phyloP scores from a whole-genome alignment of 2,888 invertebrate genomes.

The Sisyra nigra region DNA sequence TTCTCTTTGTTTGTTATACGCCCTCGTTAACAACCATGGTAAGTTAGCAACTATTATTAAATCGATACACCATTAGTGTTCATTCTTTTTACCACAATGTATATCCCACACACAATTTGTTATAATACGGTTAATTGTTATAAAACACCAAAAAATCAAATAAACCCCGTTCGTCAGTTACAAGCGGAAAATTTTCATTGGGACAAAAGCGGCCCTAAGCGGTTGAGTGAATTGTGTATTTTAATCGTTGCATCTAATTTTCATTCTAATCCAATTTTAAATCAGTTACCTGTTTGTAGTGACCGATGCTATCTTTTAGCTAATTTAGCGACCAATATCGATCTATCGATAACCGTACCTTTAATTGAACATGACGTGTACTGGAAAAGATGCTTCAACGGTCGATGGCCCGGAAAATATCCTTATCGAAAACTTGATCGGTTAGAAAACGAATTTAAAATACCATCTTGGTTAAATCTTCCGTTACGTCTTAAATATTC shows the following conservation, averaged over 20 bases:
- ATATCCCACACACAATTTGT: slow-evolving; percentile 17
- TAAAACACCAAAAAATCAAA: slow-evolving; percentile 9
- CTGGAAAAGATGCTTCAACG: slow-evolving; percentile 21
- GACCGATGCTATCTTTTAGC: slow-evolving; percentile 20
- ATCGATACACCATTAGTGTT: background rate
- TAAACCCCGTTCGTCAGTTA: slow-evolving; percentile 10
- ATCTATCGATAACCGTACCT: slow-evolving; percentile 18
- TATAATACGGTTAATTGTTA: slow-evolving; percentile 18
- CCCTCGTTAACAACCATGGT: slow-evolving; percentile 91
- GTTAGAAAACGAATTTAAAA: background rate
- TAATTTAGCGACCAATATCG: slow-evolving; percentile 19
- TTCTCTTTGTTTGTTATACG: slow-evolving; percentile 80
- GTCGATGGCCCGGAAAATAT: slow-evolving; percentile 19
- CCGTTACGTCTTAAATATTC: background rate
- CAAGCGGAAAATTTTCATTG: slow-evolving; percentile 16
- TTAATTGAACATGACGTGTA: slow-evolving; percentile 21
- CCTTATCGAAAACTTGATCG: slow-evolving; percentile 9
- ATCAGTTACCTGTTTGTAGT: slow-evolving; percentile 15
- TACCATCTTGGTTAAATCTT: slow-evolving; percentile 1
- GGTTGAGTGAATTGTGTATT: slow-evolving; percentile 17
- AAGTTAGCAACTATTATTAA: slow-evolving; percentile 17
- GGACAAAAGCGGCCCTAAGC: slow-evolving; percentile 15
- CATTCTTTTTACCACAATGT: slow-evolving; percentile 16
- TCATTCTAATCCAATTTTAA: slow-evolving; percentile 14
- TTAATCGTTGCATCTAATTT: slow-evolving; percentile 18